Percentiles rank a stretch among this genome's conserved stretches.
Conservation (phyloP, 2,113 vertebrate genomes). For the Sinocyclocheilus anophthalmus region DNA sequence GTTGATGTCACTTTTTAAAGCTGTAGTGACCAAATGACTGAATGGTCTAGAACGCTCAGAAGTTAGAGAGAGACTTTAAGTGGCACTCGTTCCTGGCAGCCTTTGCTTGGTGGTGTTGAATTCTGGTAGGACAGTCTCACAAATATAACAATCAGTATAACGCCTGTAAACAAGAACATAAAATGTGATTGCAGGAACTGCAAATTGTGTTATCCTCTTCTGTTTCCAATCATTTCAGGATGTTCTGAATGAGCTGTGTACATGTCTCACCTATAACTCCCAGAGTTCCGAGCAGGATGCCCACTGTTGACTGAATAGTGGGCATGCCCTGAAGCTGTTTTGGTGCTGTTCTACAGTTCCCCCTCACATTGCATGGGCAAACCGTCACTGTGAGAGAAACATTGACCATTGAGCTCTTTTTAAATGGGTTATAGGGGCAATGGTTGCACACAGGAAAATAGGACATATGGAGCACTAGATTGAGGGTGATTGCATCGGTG, state of each 20-base stretch:
- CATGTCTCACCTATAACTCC: constrained; percentile 70
- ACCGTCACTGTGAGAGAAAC: constrained; percentile 72
- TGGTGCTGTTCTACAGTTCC: constrained; percentile 77
- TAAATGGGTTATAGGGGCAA: constrained; percentile 10
- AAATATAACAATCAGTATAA: constrained; percentile 79
- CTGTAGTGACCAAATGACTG: background rate
- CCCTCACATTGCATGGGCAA: constrained; percentile 78
- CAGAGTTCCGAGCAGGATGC: constrained; percentile 76
- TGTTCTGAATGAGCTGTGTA: background rate
- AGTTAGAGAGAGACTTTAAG: constrained; percentile 71
- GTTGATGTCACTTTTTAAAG: background rate
- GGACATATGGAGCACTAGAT: constrained; percentile 1
- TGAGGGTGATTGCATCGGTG: constrained; percentile 15
- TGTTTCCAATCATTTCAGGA: background rate
- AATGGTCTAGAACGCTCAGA: background rate
- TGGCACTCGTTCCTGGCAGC: constrained; percentile 73
- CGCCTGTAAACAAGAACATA: constrained; percentile 66
- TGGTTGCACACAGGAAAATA: background rate
- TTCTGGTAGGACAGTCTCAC: constrained; percentile 77
- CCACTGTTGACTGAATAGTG: constrained; percentile 79
- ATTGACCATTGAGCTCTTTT: background rate
- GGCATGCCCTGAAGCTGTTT: constrained; percentile 80
- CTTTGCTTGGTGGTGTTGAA: constrained; percentile 66
- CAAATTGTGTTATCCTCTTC: background rate
- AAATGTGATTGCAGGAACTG: constrained; percentile 12